Conservation (phyloP, 1,140 invertebrate genomes). For the Ectropis grisescens region DNA sequence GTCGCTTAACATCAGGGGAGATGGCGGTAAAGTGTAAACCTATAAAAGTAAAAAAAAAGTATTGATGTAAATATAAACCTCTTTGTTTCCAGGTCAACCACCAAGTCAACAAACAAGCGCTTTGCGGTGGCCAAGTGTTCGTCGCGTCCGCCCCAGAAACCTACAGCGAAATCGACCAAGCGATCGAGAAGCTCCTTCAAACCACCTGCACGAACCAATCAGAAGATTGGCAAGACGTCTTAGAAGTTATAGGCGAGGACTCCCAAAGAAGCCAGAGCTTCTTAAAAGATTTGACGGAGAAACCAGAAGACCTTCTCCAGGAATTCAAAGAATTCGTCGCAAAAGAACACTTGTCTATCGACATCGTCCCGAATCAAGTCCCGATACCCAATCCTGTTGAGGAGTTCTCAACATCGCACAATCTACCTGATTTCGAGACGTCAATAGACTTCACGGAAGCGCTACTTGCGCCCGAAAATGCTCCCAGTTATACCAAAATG, state of each 20-base stretch:
- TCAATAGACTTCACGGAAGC: slow-evolving; percentile 4
- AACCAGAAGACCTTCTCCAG: slow-evolving; percentile 5
- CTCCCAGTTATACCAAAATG: neutral
- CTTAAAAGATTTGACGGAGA: neutral
- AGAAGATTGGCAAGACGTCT: slow-evolving; percentile 19
- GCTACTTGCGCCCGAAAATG: neutral
- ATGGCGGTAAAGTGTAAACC: too few relatives aligned
- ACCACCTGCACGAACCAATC: slow-evolving; percentile 20
- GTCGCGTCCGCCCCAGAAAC: slow-evolving; percentile 16
- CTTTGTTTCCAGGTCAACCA: slow-evolving; percentile 36
- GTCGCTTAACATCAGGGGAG: too few relatives aligned
- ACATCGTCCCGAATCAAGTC: neutral
- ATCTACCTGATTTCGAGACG: slow-evolving; percentile 7
- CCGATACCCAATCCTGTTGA: slow-evolving; percentile 17
- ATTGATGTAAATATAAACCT: too few relatives aligned
- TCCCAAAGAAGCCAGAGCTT: too few relatives aligned
- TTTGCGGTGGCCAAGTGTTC: slow-evolving; percentile 42
- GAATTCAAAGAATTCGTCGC: slow-evolving; percentile 4
- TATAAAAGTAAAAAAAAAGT: too few relatives aligned
- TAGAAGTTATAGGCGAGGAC: slow-evolving; percentile 24
- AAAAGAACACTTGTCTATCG: neutral
- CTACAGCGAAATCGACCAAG: slow-evolving; percentile 19
- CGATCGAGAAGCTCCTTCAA: slow-evolving; percentile 25
- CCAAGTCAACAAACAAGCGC: slow-evolving; percentile 36
- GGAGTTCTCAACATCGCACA: slow-evolving; percentile 12